phyloP scores from a whole-genome alignment of 2,888 invertebrate genomes.

The Beris chalybata region DNA sequence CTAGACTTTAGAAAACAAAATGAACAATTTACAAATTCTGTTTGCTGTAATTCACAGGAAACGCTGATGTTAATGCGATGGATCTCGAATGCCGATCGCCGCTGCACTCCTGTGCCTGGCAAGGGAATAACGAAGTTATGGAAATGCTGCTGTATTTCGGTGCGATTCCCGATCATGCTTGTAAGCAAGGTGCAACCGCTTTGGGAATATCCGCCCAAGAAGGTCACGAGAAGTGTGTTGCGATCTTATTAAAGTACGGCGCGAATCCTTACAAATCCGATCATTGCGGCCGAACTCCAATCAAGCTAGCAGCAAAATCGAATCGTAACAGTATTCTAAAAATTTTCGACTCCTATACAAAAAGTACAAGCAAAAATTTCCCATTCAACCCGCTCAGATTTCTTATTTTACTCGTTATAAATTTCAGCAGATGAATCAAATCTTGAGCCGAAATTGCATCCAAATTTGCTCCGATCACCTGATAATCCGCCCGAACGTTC shows the following conservation, averaged over 20 bases:
- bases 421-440: slow-evolving; percentile 52
- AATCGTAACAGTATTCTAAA: slow-evolving; percentile 85
- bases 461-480: slow-evolving; percentile 55
- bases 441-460: slow-evolving; percentile 53
- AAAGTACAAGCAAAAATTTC: slow-evolving; percentile 47
- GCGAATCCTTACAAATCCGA: slow-evolving; percentile 85
- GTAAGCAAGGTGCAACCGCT: slow-evolving; percentile 95
- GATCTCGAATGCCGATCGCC: slow-evolving; percentile 88
- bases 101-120: slow-evolving; percentile 94
- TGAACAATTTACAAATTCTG: slow-evolving; percentile 6
- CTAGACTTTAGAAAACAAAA: neutral
- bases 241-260: slow-evolving; percentile 78
- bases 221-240: slow-evolving; percentile 90
- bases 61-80: slow-evolving; percentile 83
- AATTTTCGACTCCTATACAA: slow-evolving; percentile 70
- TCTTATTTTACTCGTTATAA: slow-evolving; percentile 13
- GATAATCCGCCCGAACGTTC: slow-evolving; percentile 51
- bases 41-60: slow-evolving; percentile 57
- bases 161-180: slow-evolving; percentile 84
- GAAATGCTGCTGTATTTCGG: slow-evolving; percentile 77
- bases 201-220: slow-evolving; percentile 95
- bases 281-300: slow-evolving; percentile 82
- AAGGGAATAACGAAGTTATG: slow-evolving; percentile 86
- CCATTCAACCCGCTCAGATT: neutral
- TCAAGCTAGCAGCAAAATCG: slow-evolving; percentile 87